Percentiles rank a stretch among this genome's conserved stretches.
These are phyloP conservation scores for Emmelina monodactyla DNA, from an alignment of 2,888 invertebrate species.

Conservation along the genomic window DNA sequence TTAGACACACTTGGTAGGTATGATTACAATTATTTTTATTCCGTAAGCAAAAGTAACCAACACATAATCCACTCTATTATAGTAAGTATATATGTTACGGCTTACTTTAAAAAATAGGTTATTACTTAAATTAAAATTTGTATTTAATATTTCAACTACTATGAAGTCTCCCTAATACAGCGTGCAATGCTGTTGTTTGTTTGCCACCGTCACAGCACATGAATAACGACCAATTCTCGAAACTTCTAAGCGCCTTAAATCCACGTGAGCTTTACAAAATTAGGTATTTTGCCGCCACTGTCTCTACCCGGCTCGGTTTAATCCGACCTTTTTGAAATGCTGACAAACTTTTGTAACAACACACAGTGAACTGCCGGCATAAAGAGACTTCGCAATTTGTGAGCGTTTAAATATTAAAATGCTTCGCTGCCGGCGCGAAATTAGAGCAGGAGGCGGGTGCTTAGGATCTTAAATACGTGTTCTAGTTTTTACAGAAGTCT, in stretches of 20 bases:
- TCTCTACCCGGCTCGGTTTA: conserved; percentile 20
- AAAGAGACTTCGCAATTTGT: background rate
- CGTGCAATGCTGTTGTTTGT: conserved; percentile 27
- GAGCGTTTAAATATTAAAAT: background rate
- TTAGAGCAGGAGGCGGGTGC: no score
- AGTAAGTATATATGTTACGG: no score
- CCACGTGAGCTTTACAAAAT: conserved; percentile 25
- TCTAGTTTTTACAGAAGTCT: no score
- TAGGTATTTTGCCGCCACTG: conserved; percentile 18
- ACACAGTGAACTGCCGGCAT: background rate
- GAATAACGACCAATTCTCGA: conserved; percentile 35
- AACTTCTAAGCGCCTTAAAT: conserved; percentile 30
- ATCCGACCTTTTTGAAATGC: conserved; percentile 20
- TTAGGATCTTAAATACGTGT: no score
- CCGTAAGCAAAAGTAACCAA: no score
- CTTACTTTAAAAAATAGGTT: no score
- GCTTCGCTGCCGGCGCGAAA: no score
- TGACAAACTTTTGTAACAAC: conserved; percentile 15
- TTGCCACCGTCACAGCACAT: conserved; percentile 25
- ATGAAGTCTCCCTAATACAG: conserved; percentile 16
- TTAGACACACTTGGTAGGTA: no score
- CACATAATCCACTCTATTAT: no score
- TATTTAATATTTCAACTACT: no score
- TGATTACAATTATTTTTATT: no score
- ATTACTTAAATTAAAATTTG: no score